phyloP scores from a whole-genome alignment of 1,140 invertebrate species.

The Danaus melanippus region DNA sequence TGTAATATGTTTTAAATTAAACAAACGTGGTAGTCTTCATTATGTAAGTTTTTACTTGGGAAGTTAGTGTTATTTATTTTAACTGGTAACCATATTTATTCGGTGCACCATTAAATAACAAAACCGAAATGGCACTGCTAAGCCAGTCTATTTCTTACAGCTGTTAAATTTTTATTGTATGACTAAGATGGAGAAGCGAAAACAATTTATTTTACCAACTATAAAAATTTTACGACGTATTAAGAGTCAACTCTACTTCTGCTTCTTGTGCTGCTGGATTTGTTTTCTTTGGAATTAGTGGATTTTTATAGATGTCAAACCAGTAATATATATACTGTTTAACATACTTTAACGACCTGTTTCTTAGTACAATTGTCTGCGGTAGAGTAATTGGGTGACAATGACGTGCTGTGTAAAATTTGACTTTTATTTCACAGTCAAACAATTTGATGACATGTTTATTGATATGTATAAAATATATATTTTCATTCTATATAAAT shows the following conservation, averaged over 20 bases:
- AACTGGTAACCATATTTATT: constrained; percentile 8
- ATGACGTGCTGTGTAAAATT: constrained; percentile 27
- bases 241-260: constrained; percentile 38
- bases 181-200: constrained; percentile 44
- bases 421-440: constrained; percentile 31
- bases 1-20: too few species aligned
- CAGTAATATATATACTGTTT: constrained; percentile 2
- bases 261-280: constrained; percentile 26
- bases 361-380: constrained; percentile 39
- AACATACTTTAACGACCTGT: constrained; percentile 34
- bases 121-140: constrained; percentile 22
- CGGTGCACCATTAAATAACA: constrained; percentile 6
- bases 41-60: too few species aligned
- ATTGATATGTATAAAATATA: neutral
- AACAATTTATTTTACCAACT: constrained; percentile 54
- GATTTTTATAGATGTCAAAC: constrained; percentile 42
- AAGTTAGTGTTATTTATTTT: too few species aligned
- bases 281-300: constrained; percentile 35
- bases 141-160: constrained; percentile 40
- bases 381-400: constrained; percentile 37
- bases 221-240: constrained; percentile 52
- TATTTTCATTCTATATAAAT: too few species aligned
- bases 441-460: constrained; percentile 21
- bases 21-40: too few species aligned
- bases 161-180: constrained; percentile 53